Evolutionary conservation across 2,888 invertebrate species (phyloP).

Genomic region (Lasius fuliginosus): DNA sequence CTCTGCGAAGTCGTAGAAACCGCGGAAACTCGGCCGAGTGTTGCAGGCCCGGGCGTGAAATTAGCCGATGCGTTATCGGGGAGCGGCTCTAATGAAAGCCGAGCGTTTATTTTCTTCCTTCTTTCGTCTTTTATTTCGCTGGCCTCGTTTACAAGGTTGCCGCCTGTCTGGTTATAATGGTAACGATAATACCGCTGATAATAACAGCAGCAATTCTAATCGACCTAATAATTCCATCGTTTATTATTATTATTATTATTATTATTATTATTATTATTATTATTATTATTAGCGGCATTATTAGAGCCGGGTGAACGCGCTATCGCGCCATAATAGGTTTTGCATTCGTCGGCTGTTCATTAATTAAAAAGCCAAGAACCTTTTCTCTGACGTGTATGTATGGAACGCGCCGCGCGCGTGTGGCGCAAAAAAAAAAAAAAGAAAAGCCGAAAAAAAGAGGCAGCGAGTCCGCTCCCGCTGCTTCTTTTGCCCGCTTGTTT

Average conservation of each 20-base stretch:
- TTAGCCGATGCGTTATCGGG: conserved; percentile 75
- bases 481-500: conserved; percentile 68
- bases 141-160: conserved; percentile 53
- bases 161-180: conserved; percentile 43
- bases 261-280: conserved; percentile 52
- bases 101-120: neutral
- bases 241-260: conserved; percentile 25
- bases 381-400: conserved; percentile 47
- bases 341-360: conserved; percentile 77
- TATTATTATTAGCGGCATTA: conserved; percentile 54
- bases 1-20: conserved; percentile 43
- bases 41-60: conserved; percentile 73
- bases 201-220: conserved; percentile 42
- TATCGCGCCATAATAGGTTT: conserved; percentile 35
- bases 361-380: conserved; percentile 80
- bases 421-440: conserved; percentile 21
- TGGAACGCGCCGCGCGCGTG: conserved; percentile 37
- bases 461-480: neutral
- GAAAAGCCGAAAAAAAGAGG: neutral
- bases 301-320: conserved; percentile 17
- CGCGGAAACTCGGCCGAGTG: conserved; percentile 48
- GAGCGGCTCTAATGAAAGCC: conserved; percentile 67
- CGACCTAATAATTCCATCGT: conserved; percentile 39
- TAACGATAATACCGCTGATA: conserved; percentile 45
- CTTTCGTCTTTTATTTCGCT: conserved; percentile 27